phyloP scores from a whole-genome alignment of 1,140 invertebrate genomes.

The Rhagoletis pomonella region DNA sequence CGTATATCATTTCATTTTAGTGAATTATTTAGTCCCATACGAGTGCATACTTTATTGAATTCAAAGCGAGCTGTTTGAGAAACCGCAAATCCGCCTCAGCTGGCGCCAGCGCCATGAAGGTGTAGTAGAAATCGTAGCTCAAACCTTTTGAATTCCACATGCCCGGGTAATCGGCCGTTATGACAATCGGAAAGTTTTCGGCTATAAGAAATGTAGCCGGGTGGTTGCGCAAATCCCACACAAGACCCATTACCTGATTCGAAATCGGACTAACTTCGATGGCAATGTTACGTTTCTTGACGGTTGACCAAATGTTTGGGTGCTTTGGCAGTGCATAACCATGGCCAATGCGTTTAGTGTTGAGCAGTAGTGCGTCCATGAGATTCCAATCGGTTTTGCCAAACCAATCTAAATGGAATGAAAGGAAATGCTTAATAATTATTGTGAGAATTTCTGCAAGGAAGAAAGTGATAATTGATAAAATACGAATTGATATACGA shows the following conservation, averaged over 20 bases:
- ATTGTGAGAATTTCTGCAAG: too few species aligned
- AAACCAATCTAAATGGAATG: constrained; percentile 75
- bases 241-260: constrained; percentile 83
- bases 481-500: too few species aligned
- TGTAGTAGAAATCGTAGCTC: constrained; percentile 84
- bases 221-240: constrained; percentile 88
- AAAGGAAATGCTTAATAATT: background rate
- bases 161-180: constrained; percentile 82
- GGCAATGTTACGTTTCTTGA: constrained; percentile 80
- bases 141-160: constrained; percentile 80
- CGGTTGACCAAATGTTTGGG: constrained; percentile 80
- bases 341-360: constrained; percentile 79
- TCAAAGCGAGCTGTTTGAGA: constrained; percentile 82
- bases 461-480: too few species aligned
- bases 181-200: constrained; percentile 78
- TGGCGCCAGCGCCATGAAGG: constrained; percentile 83
- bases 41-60: constrained; percentile 78
- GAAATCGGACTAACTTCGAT: constrained; percentile 89
- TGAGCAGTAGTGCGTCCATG: constrained; percentile 83
- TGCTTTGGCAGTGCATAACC: constrained; percentile 85
- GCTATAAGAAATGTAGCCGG: constrained; percentile 82
- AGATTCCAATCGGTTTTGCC: constrained; percentile 76
- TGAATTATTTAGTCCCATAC: background rate
- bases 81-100: constrained; percentile 78
- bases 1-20: background rate